Conservation (phyloP, 2,888 invertebrate genomes). For the Hoplodrina ambigua region DNA sequence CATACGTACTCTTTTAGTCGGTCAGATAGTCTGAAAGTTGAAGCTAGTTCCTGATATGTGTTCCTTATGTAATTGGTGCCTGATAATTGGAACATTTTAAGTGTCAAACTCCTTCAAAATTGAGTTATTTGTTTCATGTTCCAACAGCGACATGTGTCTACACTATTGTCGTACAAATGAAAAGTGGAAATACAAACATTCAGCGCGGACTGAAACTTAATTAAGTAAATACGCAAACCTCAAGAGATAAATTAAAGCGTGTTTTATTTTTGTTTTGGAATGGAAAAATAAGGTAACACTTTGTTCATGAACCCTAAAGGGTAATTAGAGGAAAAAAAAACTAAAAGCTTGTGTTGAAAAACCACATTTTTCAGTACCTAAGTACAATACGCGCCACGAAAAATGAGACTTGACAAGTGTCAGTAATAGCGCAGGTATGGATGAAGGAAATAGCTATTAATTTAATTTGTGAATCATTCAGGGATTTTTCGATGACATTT, state of each 20-base stretch:
- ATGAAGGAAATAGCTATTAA: too few relatives aligned
- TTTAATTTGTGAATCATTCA: too few relatives aligned
- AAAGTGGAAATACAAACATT: slow-evolving; percentile 24
- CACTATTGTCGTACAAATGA: slow-evolving; percentile 11
- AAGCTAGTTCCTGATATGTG: too few relatives aligned
- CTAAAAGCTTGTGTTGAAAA: slow-evolving; percentile 7
- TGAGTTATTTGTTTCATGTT: slow-evolving; percentile 31
- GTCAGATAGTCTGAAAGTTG: too few relatives aligned
- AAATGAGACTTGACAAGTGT: too few relatives aligned
- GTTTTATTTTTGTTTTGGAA: slow-evolving; percentile 27
- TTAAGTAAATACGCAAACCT: slow-evolving; percentile 52
- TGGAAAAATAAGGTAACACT: slow-evolving; percentile 31
- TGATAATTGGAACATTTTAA: too few relatives aligned
- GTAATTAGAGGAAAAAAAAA: slow-evolving; percentile 30
- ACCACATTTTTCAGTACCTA: slow-evolving; percentile 1
- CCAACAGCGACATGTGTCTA: background rate
- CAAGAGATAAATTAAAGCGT: slow-evolving; percentile 35
- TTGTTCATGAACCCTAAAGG: slow-evolving; percentile 21
- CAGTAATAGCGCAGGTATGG: too few relatives aligned
- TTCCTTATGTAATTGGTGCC: too few relatives aligned
- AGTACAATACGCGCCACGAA: too few relatives aligned
- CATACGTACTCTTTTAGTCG: too few relatives aligned
- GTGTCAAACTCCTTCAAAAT: slow-evolving; percentile 7
- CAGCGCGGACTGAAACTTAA: slow-evolving; percentile 50
- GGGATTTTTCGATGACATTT: too few relatives aligned